phyloP scores from a whole-genome alignment of 2,113 vertebrate genomes.

The Leiothrix lutea region DNA sequence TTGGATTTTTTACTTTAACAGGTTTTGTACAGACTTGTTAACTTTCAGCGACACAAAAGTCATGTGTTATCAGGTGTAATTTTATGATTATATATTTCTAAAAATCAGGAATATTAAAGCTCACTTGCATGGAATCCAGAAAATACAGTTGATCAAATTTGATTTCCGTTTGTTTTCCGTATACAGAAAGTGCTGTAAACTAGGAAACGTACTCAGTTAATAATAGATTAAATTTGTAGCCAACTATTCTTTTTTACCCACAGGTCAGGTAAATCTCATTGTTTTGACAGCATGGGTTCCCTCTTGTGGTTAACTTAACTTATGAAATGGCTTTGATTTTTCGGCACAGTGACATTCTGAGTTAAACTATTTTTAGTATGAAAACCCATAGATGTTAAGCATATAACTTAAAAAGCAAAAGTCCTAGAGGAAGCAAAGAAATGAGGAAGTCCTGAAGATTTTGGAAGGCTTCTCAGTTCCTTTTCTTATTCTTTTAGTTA shows the following conservation, averaged over 20 bases:
- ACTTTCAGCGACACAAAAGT: background rate
- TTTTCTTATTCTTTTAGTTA: background rate
- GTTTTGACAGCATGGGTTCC: slow-evolving; percentile 11
- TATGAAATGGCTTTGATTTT: background rate
- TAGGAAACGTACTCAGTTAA: background rate
- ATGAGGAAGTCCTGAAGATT: background rate
- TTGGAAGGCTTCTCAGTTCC: background rate
- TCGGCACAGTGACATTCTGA: background rate
- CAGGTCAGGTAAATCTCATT: background rate
- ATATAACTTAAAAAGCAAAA: background rate
- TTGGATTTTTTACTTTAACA: background rate
- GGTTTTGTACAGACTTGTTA: background rate
- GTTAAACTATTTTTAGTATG: background rate
- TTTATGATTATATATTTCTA: background rate
- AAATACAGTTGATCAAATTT: background rate
- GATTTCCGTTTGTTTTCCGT: background rate
- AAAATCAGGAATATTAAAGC: background rate
- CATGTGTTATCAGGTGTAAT: background rate
- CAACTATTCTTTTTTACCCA: background rate
- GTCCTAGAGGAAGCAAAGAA: background rate
- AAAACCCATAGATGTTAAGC: accelerated
- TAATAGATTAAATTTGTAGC: background rate
- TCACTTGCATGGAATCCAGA: background rate
- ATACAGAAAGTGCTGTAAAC: background rate
- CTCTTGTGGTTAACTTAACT: slow-evolving; percentile 47